Evolutionary conservation across 2,888 invertebrate genomes (phyloP), one percentile per base, ranked within the genome.

Genomic region (Drosophila parthenogenetica): DNA sequence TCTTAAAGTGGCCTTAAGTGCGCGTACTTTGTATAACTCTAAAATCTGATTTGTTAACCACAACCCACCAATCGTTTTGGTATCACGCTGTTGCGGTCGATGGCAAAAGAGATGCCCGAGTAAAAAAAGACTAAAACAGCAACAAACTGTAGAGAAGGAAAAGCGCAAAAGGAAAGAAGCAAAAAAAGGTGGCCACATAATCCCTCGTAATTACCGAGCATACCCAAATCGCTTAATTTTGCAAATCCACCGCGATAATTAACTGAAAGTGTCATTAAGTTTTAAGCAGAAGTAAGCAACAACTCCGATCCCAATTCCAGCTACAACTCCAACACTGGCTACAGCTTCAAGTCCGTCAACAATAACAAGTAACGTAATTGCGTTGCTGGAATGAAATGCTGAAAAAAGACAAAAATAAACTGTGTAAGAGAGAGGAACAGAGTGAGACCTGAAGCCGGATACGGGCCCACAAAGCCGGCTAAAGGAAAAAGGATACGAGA

Each of bases 241-340:
- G 87, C 77, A 89, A 85, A 85, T 87, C 85, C 89, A 87, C 85
- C 77, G 79, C 85, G 87, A 85, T 89, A 85, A 85, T 85, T 85
- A 85, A 89, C 81, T 81, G 73, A 87, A 84, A 85, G 85, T 85
- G 85, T 81, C 85, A 85, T 85, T 85, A 87, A 87, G 89, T 85
- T 89, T 89, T 84, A 81, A 89, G 77, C 84, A 77, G 79, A 69
- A 72, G 69, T 79, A 79, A 70, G 71, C 81, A 68, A 69, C 67
- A 73, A 68, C 80, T 64, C 32, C 49, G 49, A 48, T 35, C 16
- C 35, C 55, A 10, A 39, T 17, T 17, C 19, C 39, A 8, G 42
- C 39, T 53, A 39, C 25, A 19, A 8, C 46, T 42, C 29, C 43
- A 19, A 22, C 49, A 35, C 37, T 40, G 40, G 54, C 48, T 51